Evolutionary conservation across 2,113 vertebrate genomes (phyloP).

Genomic region (Oenanthe oenanthe): DNA sequence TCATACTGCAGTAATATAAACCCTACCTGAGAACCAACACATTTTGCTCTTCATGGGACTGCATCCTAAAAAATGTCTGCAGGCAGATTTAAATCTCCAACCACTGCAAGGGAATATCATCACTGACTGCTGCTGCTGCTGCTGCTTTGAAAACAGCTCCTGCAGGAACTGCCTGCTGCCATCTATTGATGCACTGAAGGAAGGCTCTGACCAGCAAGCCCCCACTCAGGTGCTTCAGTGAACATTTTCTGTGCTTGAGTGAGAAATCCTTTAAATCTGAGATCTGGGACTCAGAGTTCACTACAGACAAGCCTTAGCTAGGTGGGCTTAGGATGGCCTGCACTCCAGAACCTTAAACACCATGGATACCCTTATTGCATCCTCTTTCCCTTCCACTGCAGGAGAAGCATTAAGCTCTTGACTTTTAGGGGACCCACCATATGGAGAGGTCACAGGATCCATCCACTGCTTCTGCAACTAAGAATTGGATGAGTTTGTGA

Average conservation of each 20-base stretch:
- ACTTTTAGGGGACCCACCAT: neutral
- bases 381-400: neutral
- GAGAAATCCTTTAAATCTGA: neutral
- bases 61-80: neutral
- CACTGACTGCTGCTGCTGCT: neutral
- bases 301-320: neutral
- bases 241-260: neutral
- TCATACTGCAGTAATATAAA: neutral
- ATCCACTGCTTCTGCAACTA: neutral
- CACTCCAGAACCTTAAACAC: neutral
- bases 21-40: neutral
- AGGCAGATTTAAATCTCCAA: neutral
- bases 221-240: neutral
- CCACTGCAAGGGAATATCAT: neutral
- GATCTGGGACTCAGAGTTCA: neutral
- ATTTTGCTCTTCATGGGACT: neutral
- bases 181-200: conserved; percentile 21
- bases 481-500: neutral
- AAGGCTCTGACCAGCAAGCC: neutral
- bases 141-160: neutral
- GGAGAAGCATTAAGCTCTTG: neutral
- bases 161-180: conserved; percentile 49
- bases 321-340: neutral
- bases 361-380: neutral
- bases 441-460: neutral